Conservation (phyloP, 2,888 invertebrate species). For the Hypsopygia costalis region DNA sequence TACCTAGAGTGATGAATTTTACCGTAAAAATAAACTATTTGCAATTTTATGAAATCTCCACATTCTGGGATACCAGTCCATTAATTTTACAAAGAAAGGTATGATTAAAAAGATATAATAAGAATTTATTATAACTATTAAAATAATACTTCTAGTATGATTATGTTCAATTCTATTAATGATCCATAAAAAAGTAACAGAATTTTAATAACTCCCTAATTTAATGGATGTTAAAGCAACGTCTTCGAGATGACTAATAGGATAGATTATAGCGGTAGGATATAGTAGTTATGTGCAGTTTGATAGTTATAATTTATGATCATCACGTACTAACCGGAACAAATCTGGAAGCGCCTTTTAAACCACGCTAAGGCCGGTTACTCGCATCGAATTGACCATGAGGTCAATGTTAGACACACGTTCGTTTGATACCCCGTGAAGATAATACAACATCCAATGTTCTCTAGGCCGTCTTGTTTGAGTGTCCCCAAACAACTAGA, state of each 20-base stretch:
- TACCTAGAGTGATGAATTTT: too few relatives aligned
- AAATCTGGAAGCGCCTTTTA: slow-evolving; percentile 46
- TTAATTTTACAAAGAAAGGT: too few relatives aligned
- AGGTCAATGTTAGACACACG: slow-evolving; percentile 50
- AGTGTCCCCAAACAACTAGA: neutral
- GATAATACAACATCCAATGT: slow-evolving; percentile 29
- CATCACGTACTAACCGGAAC: slow-evolving; percentile 42
- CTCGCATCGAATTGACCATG: slow-evolving; percentile 46
- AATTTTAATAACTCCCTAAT: neutral
- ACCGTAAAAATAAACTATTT: too few relatives aligned
- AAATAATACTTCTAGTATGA: too few relatives aligned
- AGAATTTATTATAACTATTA: too few relatives aligned
- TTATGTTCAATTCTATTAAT: neutral
- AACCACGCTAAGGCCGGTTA: slow-evolving; percentile 41
- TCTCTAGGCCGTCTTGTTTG: slow-evolving; percentile 28
- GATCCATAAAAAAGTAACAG: neutral
- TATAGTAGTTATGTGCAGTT: neutral
- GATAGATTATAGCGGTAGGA: neutral
- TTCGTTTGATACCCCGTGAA: slow-evolving; percentile 43
- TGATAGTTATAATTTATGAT: slow-evolving; percentile 11
- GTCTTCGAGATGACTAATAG: neutral
- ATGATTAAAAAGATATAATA: too few relatives aligned
- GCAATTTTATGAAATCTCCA: too few relatives aligned
- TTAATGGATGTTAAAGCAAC: neutral
- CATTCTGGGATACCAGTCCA: too few relatives aligned